Percentiles rank a stretch among this genome's conserved stretches.
Evolutionary conservation across 1,140 invertebrate genomes (phyloP).

Genomic region (Diuraphis noxia): DNA sequence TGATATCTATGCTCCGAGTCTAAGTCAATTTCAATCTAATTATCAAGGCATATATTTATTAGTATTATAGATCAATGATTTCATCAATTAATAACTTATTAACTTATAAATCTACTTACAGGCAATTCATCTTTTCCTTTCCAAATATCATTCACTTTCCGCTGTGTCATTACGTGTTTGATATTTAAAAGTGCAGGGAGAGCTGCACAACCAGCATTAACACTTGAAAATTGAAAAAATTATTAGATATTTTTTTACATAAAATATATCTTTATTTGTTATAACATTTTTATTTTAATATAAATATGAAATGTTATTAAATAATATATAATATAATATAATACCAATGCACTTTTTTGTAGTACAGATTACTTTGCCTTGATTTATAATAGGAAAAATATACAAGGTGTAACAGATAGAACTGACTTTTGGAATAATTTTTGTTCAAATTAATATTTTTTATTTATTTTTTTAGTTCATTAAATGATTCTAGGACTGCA

Average conservation of each 20-base stretch:
- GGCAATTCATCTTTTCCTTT: slow-evolving; percentile 94
- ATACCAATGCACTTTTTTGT: no score
- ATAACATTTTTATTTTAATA: no score
- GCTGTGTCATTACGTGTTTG: slow-evolving; percentile 93
- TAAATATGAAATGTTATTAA: background rate
- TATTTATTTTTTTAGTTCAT: no score
- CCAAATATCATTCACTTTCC: slow-evolving; percentile 93
- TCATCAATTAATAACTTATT: background rate
- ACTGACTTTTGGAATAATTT: no score
- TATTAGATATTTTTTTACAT: no score
- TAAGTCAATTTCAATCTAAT: slow-evolving; percentile 88
- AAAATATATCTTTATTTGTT: no score
- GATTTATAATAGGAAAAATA: no score
- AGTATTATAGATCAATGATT: background rate
- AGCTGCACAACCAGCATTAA: slow-evolving; percentile 90
- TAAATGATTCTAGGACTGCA: no score
- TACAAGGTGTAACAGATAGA: no score
- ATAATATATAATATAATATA: no score
- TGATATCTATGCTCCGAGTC: slow-evolving; percentile 88
- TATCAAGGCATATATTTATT: background rate
- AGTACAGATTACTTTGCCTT: no score
- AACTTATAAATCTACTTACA: slow-evolving; percentile 64
- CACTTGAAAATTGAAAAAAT: slow-evolving; percentile 62
- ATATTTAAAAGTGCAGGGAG: slow-evolving; percentile 92
- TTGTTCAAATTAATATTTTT: no score